phyloP scores from a whole-genome alignment of 2,113 vertebrate species.

The Epinephelus lanceolatus region DNA sequence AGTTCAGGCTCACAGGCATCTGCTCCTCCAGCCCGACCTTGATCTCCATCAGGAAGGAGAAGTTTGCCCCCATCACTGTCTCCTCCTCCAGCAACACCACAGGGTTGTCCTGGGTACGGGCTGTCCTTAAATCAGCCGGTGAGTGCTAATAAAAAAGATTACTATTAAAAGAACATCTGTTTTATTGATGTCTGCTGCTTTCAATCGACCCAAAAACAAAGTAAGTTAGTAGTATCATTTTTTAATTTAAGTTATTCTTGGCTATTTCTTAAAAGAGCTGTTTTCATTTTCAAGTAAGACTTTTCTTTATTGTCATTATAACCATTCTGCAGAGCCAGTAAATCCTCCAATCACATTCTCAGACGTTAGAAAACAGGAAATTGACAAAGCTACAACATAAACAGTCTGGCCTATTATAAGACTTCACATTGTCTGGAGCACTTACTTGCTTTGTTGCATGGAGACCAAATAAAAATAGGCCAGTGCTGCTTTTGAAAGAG shows the following conservation, averaged over 20 bases:
- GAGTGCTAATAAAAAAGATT: slow-evolving; percentile 56
- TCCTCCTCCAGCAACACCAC: slow-evolving; percentile 83
- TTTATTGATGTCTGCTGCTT: neutral
- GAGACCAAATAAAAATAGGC: slow-evolving; percentile 67
- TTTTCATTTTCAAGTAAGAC: neutral
- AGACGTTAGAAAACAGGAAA: slow-evolving; percentile 42
- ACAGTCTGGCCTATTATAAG: slow-evolving; percentile 42
- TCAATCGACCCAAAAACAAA: neutral
- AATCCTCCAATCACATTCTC: slow-evolving; percentile 28
- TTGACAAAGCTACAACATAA: slow-evolving; percentile 35
- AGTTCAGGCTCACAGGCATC: slow-evolving; percentile 82
- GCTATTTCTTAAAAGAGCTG: neutral
- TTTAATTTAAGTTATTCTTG: neutral
- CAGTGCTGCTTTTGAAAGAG: slow-evolving; percentile 46
- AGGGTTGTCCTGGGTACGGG: slow-evolving; percentile 75
- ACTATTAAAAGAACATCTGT: neutral
- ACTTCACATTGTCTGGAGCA: slow-evolving; percentile 24
- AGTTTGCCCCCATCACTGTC: slow-evolving; percentile 80
- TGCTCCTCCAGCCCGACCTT: slow-evolving; percentile 79
- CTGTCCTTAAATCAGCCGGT: slow-evolving; percentile 88
- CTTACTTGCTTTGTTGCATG: slow-evolving; percentile 35
- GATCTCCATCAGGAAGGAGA: slow-evolving; percentile 85
- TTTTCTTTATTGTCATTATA: slow-evolving; percentile 1
- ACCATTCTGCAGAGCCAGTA: neutral
- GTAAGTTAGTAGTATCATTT: neutral